These are phyloP conservation scores for Protobothrops flavoviridis DNA, from an alignment of 2,113 vertebrate species.

Conservation along the genomic window DNA sequence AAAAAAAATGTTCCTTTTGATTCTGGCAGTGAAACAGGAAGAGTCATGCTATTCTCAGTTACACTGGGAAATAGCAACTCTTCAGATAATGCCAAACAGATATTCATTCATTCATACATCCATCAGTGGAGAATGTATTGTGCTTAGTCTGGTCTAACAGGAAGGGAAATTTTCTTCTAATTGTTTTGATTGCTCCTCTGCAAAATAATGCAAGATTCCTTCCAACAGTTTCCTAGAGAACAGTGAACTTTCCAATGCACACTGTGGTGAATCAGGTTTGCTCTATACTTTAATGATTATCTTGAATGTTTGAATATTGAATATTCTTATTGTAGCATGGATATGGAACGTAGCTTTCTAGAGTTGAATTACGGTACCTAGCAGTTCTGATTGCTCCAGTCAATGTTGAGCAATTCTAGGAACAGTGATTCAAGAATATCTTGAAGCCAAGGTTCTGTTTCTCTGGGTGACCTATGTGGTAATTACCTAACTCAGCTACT, in stretches of 20 bases:
- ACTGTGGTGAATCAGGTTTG: not conserved
- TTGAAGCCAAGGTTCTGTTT: not conserved
- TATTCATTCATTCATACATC: not conserved
- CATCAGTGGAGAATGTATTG: not conserved
- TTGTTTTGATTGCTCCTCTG: conserved; percentile 30
- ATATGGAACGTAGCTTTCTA: not conserved
- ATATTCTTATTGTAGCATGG: not conserved
- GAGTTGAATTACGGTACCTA: not conserved
- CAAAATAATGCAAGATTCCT: fast-evolving
- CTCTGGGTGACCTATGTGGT: not conserved
- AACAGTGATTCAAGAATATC: not conserved
- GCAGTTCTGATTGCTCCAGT: not conserved
- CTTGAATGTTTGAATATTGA: not conserved
- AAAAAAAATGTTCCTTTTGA: not conserved
- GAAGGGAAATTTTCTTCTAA: not conserved
- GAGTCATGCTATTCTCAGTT: conserved; percentile 25
- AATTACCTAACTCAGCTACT: not conserved
- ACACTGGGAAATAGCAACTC: conserved; percentile 37
- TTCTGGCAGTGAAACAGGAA: not conserved
- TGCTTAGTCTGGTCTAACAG: not conserved
- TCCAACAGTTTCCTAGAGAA: not conserved
- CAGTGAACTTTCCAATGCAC: not conserved
- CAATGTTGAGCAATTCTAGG: not conserved
- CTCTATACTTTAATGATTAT: not conserved
- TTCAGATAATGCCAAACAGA: not conserved